Percentiles rank a stretch among this genome's conserved stretches.
Conservation (phyloP, 2,888 invertebrate genomes). For the Sericinus montela region DNA sequence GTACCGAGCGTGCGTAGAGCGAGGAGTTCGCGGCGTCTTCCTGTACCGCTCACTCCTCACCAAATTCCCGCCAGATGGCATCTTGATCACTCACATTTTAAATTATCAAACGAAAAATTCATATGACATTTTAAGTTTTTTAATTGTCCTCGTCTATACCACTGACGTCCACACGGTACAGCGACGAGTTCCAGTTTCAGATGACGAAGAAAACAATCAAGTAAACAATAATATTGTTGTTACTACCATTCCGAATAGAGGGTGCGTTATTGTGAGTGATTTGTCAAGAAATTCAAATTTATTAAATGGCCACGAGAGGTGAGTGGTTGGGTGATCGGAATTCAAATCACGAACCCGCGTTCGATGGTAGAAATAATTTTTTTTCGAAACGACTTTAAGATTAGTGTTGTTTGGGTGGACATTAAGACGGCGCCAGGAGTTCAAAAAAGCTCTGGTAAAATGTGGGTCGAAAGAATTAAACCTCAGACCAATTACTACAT, state of each 20-base stretch:
- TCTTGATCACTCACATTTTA: slow-evolving; percentile 47
- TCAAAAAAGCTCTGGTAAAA: no score
- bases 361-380: no score
- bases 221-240: slow-evolving; percentile 70
- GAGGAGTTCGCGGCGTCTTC: slow-evolving; percentile 47
- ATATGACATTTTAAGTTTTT: slow-evolving; percentile 3
- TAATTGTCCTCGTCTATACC: slow-evolving; percentile 16
- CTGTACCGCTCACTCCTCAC: slow-evolving; percentile 51
- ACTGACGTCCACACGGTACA: slow-evolving; percentile 42
- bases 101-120: slow-evolving; percentile 20
- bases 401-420: no score
- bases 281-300: neutral
- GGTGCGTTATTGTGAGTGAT: slow-evolving; percentile 33
- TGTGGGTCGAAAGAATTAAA: no score
- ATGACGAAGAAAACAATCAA: slow-evolving; percentile 60
- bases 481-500: no score
- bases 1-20: slow-evolving; percentile 51
- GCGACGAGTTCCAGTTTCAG: slow-evolving; percentile 42
- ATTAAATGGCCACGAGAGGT: no score
- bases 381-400: no score
- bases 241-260: slow-evolving; percentile 36
- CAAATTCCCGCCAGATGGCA: slow-evolving; percentile 56
- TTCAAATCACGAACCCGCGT: no score
- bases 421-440: no score
- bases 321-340: no score